Conservation (phyloP, 2,797 vertebrate genomes). For the Erpetoichthys calabaricus region DNA sequence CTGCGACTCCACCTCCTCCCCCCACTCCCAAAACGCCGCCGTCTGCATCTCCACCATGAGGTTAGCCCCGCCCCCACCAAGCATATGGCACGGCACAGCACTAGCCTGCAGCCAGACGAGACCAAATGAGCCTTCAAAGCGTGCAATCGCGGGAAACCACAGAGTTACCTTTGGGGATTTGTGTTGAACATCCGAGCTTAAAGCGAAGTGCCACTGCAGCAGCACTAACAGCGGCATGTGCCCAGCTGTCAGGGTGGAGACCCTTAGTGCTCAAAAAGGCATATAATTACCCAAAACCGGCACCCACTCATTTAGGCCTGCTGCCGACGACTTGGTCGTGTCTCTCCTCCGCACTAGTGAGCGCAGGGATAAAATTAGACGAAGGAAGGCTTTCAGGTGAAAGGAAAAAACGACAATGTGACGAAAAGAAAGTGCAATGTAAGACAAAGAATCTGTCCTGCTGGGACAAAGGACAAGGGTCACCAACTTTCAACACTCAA, state of each 20-base stretch:
- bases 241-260: background rate
- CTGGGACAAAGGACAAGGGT: no score
- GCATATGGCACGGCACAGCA: conserved; percentile 32
- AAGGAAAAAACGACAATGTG: no score
- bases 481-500: no score
- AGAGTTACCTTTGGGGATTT: conserved; percentile 15
- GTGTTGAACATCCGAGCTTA: conserved; percentile 12
- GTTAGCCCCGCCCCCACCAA: conserved; percentile 30
- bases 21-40: conserved; percentile 3
- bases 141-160: conserved; percentile 31
- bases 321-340: no score
- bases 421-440: no score
- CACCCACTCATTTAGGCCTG: no score
- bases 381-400: no score
- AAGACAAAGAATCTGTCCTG: no score
- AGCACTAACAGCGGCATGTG: background rate
- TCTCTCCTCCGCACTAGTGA: no score
- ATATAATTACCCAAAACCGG: no score
- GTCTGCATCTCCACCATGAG: conserved; percentile 12
- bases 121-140: conserved; percentile 30
- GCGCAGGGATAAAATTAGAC: no score
- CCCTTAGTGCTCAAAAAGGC: background rate
- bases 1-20: background rate
- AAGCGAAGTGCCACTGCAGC: background rate
- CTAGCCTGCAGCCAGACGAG: conserved; percentile 19